A percentile compares a stretch with the other conserved stretches of the same genome.
These are phyloP conservation scores for Rotaria sp. DNA, from an alignment of 2,888 invertebrate species.

Conservation along the genomic window DNA sequence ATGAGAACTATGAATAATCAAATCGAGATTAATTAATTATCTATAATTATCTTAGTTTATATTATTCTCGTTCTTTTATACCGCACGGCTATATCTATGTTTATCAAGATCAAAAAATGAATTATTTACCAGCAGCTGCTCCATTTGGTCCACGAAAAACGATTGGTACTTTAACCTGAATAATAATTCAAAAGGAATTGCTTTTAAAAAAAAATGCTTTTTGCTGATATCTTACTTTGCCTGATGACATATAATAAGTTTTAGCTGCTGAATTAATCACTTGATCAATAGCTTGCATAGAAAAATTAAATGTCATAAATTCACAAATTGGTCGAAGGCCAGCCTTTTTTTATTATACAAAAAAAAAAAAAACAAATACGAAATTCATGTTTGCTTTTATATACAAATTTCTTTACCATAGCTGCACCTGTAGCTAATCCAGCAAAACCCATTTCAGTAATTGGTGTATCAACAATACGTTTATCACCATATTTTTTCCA, in stretches of 20 bases:
- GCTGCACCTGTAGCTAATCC: constrained; percentile 91
- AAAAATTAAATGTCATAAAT: constrained; percentile 96
- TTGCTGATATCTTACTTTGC: constrained; percentile 59
- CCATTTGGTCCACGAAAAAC: constrained; percentile 98
- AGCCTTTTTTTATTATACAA: constrained; percentile 58
- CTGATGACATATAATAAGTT: constrained; percentile 93
- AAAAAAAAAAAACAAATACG: not conserved
- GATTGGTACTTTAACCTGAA: constrained; percentile 68
- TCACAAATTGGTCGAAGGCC: constrained; percentile 86
- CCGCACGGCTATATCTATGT: too few relatives aligned
- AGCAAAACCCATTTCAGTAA: constrained; percentile 90
- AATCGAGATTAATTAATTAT: too few relatives aligned
- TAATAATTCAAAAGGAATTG: not conserved
- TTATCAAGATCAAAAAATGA: too few relatives aligned
- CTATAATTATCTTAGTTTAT: too few relatives aligned
- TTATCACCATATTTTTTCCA: constrained; percentile 98
- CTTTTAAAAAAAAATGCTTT: too few relatives aligned
- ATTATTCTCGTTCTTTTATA: too few relatives aligned
- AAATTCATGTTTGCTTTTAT: too few relatives aligned
- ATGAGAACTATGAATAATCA: too few relatives aligned
- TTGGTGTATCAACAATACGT: constrained; percentile 91
- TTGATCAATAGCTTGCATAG: constrained; percentile 97
- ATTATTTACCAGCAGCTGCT: constrained; percentile 56
- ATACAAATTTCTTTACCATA: constrained; percentile 60
- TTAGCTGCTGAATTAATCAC: constrained; percentile 86